Base-by-base conservation (phyloP, 2,113 vertebrate genomes). In the Nycticorax nycticorax region DNA sequence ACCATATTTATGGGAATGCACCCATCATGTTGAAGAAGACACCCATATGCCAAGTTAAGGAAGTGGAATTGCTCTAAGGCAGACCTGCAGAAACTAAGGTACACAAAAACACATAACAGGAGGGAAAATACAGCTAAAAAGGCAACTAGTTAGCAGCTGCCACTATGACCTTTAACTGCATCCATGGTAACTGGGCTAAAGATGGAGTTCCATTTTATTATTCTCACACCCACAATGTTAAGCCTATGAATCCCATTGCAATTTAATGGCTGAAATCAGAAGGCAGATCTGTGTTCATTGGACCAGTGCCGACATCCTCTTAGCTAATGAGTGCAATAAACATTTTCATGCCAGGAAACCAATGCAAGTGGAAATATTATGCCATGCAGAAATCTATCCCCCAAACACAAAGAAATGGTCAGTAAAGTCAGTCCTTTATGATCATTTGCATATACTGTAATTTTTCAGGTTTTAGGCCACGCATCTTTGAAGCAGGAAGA, bases 321-420 rank as follows among this genome's bases (percentile, higher is more conserved):
- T 98, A 98, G 99, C 99, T 99, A 99, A 99, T 99, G 99, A 99
- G 99, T 97, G 98, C 99, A 99, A 99, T 99, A 99, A 99, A 99
- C 98, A 98, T 98, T 99, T 99, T 98, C 99, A 98, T 99, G 99
- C 99, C 99, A 99, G 99, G 98, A 98, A 98, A 98, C 98, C 98
- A 98, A 98, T 98, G 98, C 98, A 98, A 98, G 98, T 98, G 98
- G 98, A 99, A 99, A 99, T 99, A 98, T 98, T 98, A 98, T 99
- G 99, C 98, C 98, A 99, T 96, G 94, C 97, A 97, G 97, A 98
- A 98, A 98, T 98, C 98, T 98, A 99, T 98, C 94, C 92, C 92
- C 98, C 98, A 98, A 99, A 99, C 98, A 99, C 98, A 98, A 98
- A 97, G 96, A 96, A 96, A 97, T 96, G 98, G 97, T 97, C 98